Evolutionary conservation across 2,797 vertebrate species (phyloP), one percentile per base, ranked within the genome.

Genomic region (Acipenser ruthenus): DNA sequence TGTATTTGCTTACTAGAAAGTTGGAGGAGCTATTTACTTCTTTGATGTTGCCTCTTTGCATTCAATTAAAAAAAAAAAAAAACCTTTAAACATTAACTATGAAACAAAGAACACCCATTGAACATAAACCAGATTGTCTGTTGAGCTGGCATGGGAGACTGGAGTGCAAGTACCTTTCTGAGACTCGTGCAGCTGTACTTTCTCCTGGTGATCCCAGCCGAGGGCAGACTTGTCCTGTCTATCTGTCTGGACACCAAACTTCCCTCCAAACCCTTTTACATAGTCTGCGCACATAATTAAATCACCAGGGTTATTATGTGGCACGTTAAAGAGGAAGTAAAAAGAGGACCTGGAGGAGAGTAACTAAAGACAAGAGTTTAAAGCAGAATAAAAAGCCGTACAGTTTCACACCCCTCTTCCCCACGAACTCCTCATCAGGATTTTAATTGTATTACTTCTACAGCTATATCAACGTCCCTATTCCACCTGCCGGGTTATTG

Each of bases 181-280:
- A 58, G 96, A 98, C 67, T 98, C 96, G 0, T 99, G 97, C n/a
- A 96, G 91, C 81, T 97, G 94, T 1, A 92, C 81, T 37, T 95
- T 96, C 84, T 99, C 97, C 86, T 98, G 95, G 79, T 98, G 97
- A 69, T 98, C 96, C 97, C 95, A 99, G 69, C 97, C 97, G 66
- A 98, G 83, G 0, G 97, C 96, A 0, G 94, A 98, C 48, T 95
- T 97, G 79, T 99, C 96, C 81, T 97, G 95, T 64, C 96, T 84
- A 87, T 99, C 97, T 4, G 90, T 92, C 88, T 98, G 97, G 69
- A 99, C 92, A 0, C 96, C 97, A 37, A 97, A 99, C 78, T 96
- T 98, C 8, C 96, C 96, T 68, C 96, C 96, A 9, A 99, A 99
- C 12, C 97, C 97, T 68, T 94, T 96, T 37, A 92, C 91, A 0